Base-by-base conservation (phyloP, 2,113 vertebrate genomes). In the Bujurquina vittata region DNA sequence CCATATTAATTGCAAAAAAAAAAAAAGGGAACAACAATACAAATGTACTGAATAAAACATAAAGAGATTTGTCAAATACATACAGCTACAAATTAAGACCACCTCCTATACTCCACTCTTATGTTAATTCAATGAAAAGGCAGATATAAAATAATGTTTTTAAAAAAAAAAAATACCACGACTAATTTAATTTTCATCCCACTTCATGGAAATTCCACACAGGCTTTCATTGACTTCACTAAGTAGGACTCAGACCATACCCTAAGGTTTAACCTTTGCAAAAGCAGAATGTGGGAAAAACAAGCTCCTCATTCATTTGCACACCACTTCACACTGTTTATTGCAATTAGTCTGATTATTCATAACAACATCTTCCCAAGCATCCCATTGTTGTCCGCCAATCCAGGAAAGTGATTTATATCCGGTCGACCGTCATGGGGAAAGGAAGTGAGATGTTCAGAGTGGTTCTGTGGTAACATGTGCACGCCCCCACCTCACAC, bases 1-100 rank as follows among this genome's bases (percentile, higher is more conserved):
- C 93, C 94, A 95, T 95, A 94, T 93, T 95, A 94, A 95, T 95
- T 93, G 91, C 82, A 79, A 90, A 87, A 83, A 85, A 59, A 23
- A 89, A 89, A 90, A 4, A 29, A n/a, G n/a, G 26, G 63, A 69
- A 69, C 63, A 88, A 92, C 85, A 92, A 84, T 84, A 88, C 85
- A 84, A 87, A 81, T 86, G 89, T 79, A 62, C 75, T 88, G 81
- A 92, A 90, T 91, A 85, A 87, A 87, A 93, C 88, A 92, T 90
- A 75, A 90, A 88, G 79, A 86, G 74, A 89, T 90, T 89, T 89
- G 88, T 90, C 81, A 78, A 85, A 91, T 81, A 88, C 60, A 69
- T n/a, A 73, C 12, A 81, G 80, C 80, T 77, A 87, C 84, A 88
- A 82, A 82, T 89, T 75, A 82, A 87, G 85, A 81, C 81, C 49